A percentile compares a stretch with the other conserved stretches of the same genome.
Evolutionary conservation across 2,113 vertebrate genomes (phyloP).

Genomic region (Microcebus murinus): DNA sequence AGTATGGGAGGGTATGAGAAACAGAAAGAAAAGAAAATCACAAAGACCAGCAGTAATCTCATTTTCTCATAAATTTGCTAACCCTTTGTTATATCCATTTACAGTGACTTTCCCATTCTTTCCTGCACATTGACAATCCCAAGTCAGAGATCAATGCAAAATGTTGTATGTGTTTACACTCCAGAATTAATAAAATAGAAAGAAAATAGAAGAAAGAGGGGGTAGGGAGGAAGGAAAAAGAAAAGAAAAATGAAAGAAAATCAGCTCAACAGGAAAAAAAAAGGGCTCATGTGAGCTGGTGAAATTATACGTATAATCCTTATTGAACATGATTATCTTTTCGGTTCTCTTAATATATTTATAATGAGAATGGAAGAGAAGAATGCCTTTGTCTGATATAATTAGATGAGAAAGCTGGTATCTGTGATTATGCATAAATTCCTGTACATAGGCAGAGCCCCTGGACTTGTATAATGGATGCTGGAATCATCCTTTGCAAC

Average conservation of each 20-base stretch:
- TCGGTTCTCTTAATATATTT: neutral
- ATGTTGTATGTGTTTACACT: neutral
- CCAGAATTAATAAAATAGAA: neutral
- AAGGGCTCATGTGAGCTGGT: neutral
- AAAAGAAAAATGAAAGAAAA: neutral
- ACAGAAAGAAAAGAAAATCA: neutral
- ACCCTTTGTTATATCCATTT: neutral
- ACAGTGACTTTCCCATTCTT: neutral
- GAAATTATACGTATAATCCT: neutral
- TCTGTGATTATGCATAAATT: neutral
- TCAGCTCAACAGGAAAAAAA: neutral
- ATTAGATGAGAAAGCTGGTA: neutral
- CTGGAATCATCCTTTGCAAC: neutral
- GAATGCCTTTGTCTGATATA: neutral
- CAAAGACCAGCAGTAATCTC: neutral
- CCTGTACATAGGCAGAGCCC: accelerated
- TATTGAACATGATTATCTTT: neutral
- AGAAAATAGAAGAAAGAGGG: neutral
- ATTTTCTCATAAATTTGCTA: neutral
- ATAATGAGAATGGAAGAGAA: neutral
- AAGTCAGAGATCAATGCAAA: neutral
- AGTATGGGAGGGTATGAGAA: neutral
- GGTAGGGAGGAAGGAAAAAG: neutral
- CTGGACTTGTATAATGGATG: neutral
- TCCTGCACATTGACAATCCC: neutral